Percentiles rank a stretch among this genome's conserved stretches.
Evolutionary conservation across 1,140 invertebrate genomes (phyloP).

Genomic region (Drosophila athabasca): DNA sequence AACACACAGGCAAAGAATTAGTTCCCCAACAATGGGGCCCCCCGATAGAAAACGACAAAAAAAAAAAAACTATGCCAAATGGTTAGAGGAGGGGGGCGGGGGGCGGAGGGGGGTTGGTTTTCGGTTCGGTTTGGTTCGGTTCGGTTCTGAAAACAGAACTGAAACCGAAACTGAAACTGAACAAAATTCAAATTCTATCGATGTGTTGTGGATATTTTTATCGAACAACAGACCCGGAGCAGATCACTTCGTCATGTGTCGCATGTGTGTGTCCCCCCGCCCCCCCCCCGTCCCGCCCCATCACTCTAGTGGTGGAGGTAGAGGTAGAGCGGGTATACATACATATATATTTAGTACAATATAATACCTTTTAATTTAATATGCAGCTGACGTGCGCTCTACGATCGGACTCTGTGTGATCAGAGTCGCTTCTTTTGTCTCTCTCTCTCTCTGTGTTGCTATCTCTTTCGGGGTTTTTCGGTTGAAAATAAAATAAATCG

Average conservation of each 20-base stretch:
- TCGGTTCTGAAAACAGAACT: constrained; percentile 20
- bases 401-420: constrained; percentile 14
- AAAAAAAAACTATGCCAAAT: constrained; percentile 63
- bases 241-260: constrained; percentile 32
- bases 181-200: constrained; percentile 77
- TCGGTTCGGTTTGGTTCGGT: constrained; percentile 2
- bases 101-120: neutral
- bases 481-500: constrained; percentile 82
- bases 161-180: constrained; percentile 56
- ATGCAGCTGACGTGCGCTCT: constrained; percentile 79
- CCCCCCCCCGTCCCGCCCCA: neutral
- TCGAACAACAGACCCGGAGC: constrained; percentile 50
- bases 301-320: neutral
- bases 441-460: constrained; percentile 31
- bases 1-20: constrained; percentile 16
- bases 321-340: constrained; percentile 3
- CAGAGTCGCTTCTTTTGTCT: constrained; percentile 61
- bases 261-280: neutral
- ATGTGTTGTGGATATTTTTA: constrained; percentile 79
- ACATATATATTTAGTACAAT: constrained; percentile 74
- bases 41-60: constrained; percentile 3
- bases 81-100: constrained; percentile 6
- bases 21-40: constrained; percentile 39
- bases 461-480: constrained; percentile 57
- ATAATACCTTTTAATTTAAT: constrained; percentile 83